Evolutionary conservation across 2,113 vertebrate genomes (phyloP).

Genomic region (Cnemophilus loriae): DNA sequence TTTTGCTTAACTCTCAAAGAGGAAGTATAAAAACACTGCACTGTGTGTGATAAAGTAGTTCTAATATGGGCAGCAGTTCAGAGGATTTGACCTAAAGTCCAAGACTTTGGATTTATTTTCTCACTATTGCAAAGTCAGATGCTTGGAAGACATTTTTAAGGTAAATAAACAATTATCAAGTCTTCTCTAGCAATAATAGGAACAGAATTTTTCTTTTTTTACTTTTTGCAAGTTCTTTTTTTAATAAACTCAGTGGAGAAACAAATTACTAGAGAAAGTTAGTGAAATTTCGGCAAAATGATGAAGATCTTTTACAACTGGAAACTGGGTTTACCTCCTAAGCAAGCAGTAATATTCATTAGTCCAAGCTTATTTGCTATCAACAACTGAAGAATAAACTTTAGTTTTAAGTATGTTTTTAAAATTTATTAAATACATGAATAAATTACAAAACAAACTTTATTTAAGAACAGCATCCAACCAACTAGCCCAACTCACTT

Average conservation of each 20-base stretch:
- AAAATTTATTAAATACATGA: not conserved
- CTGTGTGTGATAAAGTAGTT: not conserved
- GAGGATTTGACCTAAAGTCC: not conserved
- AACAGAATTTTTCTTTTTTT: not conserved
- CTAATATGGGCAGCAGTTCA: not conserved
- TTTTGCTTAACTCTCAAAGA: not conserved
- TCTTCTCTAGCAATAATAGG: not conserved
- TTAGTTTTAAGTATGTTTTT: not conserved
- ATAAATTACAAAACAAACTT: not conserved
- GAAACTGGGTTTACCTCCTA: not conserved
- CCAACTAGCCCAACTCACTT: accelerated
- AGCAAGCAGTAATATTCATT: not conserved
- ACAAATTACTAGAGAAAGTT: not conserved
- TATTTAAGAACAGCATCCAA: not conserved
- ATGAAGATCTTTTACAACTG: not conserved
- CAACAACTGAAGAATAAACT: not conserved
- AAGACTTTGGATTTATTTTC: not conserved
- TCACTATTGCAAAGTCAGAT: not conserved
- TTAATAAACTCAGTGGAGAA: not conserved
- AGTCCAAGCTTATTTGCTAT: not conserved
- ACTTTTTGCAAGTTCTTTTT: not conserved
- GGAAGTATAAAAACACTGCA: not conserved
- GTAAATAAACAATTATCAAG: not conserved
- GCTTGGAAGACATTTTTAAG: not conserved
- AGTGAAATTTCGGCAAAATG: not conserved